phyloP scores from a whole-genome alignment of 2,797 vertebrate species.

The Taenioides sp. region DNA sequence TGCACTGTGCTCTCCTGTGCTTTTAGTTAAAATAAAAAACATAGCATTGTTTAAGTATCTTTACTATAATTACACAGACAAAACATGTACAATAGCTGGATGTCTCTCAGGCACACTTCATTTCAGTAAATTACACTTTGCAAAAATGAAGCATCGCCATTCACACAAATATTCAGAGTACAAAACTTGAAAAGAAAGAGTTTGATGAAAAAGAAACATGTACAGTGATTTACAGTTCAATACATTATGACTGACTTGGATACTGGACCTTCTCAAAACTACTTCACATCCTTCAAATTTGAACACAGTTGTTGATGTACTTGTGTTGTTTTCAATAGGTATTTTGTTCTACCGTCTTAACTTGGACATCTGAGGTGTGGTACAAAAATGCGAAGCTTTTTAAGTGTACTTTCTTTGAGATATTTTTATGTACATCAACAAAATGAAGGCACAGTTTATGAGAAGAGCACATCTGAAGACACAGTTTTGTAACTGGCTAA shows the following conservation, averaged over 20 bases:
- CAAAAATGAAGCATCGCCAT: conserved; percentile 59
- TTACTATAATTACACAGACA: conserved; percentile 81
- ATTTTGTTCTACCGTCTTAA: not conserved
- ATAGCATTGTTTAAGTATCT: conserved; percentile 64
- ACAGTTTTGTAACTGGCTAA: conserved; percentile 31
- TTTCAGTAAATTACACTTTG: conserved; percentile 43
- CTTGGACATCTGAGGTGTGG: conserved; percentile 20
- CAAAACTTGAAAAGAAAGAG: conserved; percentile 68
- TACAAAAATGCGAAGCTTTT: conserved; percentile 18
- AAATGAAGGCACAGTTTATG: conserved; percentile 74
- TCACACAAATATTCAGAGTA: conserved; percentile 67
- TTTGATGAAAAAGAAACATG: conserved; percentile 70
- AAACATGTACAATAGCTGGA: conserved; percentile 75
- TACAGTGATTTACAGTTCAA: conserved; percentile 76
- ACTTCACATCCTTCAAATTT: too few relatives aligned
- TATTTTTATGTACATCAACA: conserved; percentile 42
- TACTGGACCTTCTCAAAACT: conserved; percentile 20
- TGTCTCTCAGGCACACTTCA: conserved; percentile 61
- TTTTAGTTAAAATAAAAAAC: conserved; percentile 1
- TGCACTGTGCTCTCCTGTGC: too few relatives aligned
- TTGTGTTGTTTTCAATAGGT: conserved; percentile 17
- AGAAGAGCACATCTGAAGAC: conserved; percentile 54
- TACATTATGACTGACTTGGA: conserved; percentile 48
- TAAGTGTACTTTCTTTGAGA: conserved; percentile 16
- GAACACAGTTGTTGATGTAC: not conserved